Conservation (phyloP, 2,888 invertebrate genomes). For the Gortyna flavago region DNA sequence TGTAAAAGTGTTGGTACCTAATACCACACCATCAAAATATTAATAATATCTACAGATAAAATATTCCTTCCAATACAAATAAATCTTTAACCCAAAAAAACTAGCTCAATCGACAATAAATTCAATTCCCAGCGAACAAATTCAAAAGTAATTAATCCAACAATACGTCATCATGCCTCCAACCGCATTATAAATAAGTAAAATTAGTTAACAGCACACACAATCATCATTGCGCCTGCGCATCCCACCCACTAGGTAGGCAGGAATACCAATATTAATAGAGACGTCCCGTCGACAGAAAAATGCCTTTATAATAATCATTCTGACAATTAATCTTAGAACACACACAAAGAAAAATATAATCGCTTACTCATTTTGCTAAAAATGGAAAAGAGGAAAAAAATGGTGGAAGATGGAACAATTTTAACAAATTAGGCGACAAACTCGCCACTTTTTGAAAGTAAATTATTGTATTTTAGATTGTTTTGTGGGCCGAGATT, state of each 20-base stretch:
- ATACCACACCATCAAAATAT: background rate
- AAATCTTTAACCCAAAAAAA: slow-evolving; percentile 19
- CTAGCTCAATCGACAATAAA: slow-evolving; percentile 22
- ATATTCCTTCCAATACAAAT: slow-evolving; percentile 12
- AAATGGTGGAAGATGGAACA: slow-evolving; percentile 69
- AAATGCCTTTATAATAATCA: slow-evolving; percentile 77
- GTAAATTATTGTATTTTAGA: slow-evolving; percentile 82
- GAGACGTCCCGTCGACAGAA: slow-evolving; percentile 78
- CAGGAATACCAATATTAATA: slow-evolving; percentile 80
- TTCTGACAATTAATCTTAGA: slow-evolving; percentile 85
- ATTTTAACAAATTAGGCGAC: slow-evolving; percentile 89
- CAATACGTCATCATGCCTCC: slow-evolving; percentile 65
- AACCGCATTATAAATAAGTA: slow-evolving; percentile 65
- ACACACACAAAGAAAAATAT: slow-evolving; percentile 81
- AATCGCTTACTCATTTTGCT: slow-evolving; percentile 87
- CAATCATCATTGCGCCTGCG: slow-evolving; percentile 78
- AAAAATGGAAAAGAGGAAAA: slow-evolving; percentile 71
- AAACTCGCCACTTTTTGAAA: slow-evolving; percentile 84
- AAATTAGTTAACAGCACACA: slow-evolving; percentile 74
- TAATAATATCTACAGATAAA: background rate
- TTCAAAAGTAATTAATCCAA: slow-evolving; percentile 72
- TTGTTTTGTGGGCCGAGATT: slow-evolving; percentile 79
- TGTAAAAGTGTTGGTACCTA: background rate
- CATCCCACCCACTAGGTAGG: slow-evolving; percentile 79
- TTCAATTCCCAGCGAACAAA: slow-evolving; percentile 57